Evolutionary conservation across 2,888 invertebrate species (phyloP).

Genomic region (Exocentrus adspersus): DNA sequence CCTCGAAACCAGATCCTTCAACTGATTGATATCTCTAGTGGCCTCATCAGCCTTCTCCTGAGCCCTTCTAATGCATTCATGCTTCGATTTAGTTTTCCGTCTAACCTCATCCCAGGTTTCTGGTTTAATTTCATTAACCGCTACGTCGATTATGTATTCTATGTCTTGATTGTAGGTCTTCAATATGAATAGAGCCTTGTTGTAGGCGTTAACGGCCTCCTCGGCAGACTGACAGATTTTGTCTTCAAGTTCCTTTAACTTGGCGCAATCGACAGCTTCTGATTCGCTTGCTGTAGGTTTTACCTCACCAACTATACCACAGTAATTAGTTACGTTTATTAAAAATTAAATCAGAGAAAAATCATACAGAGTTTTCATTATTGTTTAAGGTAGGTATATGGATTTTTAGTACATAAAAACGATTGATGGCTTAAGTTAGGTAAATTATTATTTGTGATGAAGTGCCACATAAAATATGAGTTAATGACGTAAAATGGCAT

Average conservation of each 20-base stretch:
- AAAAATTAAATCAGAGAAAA: too few relatives aligned
- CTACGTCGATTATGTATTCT: conserved; percentile 69
- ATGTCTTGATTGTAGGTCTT: conserved; percentile 69
- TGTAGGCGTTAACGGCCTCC: conserved; percentile 75
- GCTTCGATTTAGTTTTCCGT: conserved; percentile 69
- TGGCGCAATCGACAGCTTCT: conserved; percentile 61
- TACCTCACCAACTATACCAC: conserved; percentile 44
- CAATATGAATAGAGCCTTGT: conserved; percentile 70
- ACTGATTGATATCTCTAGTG: conserved; percentile 59
- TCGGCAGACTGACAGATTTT: conserved; percentile 68
- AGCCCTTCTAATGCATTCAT: conserved; percentile 67
- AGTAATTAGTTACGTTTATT: neutral
- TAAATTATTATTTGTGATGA: too few relatives aligned
- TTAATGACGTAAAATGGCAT: neutral
- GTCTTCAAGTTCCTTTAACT: conserved; percentile 68
- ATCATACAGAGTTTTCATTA: too few relatives aligned
- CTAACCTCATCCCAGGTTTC: conserved; percentile 69
- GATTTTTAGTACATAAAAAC: too few relatives aligned
- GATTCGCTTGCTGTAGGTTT: conserved; percentile 49
- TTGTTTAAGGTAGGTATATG: too few relatives aligned
- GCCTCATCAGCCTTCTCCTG: conserved; percentile 67
- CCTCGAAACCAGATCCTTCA: conserved; percentile 63
- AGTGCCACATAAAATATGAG: too few relatives aligned
- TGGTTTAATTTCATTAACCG: conserved; percentile 70
- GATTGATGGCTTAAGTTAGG: too few relatives aligned